A percentile compares a stretch with the other conserved stretches of the same genome.
These are phyloP conservation scores for Ectropis crepuscularia DNA, from an alignment of 2,888 invertebrate species.

Conservation along the genomic window DNA sequence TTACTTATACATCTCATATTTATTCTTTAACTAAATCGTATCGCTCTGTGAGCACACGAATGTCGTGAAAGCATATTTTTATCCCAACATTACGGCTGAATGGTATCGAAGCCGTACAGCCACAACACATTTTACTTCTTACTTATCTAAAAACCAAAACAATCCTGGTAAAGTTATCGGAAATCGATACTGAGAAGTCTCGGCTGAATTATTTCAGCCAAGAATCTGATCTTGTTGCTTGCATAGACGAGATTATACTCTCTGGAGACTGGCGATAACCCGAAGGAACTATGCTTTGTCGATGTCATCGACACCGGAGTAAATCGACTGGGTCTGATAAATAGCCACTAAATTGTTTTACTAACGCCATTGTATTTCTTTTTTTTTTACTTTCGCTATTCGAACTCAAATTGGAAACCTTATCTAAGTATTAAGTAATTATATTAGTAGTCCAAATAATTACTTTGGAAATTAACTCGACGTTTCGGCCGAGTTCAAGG, in stretches of 20 bases:
- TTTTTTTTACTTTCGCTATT: background rate
- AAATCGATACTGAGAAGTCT: constrained; percentile 10
- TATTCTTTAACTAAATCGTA: constrained; percentile 3
- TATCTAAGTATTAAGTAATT: no score
- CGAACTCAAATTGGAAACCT: no score
- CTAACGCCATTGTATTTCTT: background rate
- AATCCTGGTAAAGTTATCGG: constrained; percentile 12
- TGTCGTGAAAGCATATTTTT: constrained; percentile 7
- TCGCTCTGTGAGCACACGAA: background rate
- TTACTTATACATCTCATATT: background rate
- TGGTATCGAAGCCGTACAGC: background rate
- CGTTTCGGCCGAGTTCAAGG: no score
- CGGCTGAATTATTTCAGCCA: constrained; percentile 2
- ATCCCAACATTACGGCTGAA: constrained; percentile 1
- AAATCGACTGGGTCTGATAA: constrained; percentile 8
- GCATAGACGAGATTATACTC: constrained; percentile 17
- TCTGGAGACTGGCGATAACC: constrained; percentile 4
- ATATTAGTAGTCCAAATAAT: no score
- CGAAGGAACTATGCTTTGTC: background rate
- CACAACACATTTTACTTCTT: constrained; percentile 3
- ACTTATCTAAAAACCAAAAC: constrained; percentile 3
- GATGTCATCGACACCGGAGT: background rate
- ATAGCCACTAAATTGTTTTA: constrained; percentile 28
- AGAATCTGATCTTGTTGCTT: constrained; percentile 9
- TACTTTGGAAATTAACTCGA: no score